Evolutionary conservation across 1,140 invertebrate genomes (phyloP).

Genomic region (Pectinophora gossypiella): DNA sequence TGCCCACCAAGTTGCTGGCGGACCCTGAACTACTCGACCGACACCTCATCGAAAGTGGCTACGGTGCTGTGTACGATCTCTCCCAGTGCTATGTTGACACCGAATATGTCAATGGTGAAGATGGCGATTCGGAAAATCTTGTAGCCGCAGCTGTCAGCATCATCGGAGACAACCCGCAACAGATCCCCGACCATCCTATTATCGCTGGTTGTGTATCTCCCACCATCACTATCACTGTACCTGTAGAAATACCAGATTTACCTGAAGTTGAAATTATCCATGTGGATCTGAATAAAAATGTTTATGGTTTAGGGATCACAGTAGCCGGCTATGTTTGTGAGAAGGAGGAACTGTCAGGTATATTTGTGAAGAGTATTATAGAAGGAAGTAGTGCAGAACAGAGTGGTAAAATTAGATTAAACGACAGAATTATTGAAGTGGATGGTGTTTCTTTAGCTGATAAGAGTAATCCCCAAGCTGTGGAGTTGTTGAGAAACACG

Average conservation of each 20-base stretch:
- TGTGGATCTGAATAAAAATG: constrained; percentile 80
- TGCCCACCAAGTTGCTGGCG: constrained; percentile 87
- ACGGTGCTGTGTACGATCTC: constrained; percentile 68
- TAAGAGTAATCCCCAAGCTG: constrained; percentile 92
- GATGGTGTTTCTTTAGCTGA: constrained; percentile 88
- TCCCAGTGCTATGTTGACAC: constrained; percentile 64
- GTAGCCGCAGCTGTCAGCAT: constrained; percentile 64
- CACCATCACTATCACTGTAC: constrained; percentile 64
- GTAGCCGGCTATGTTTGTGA: constrained; percentile 83
- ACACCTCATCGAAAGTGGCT: constrained; percentile 84
- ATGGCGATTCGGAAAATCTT: constrained; percentile 49
- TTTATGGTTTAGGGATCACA: constrained; percentile 81
- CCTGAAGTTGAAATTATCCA: constrained; percentile 78
- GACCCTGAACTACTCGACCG: constrained; percentile 89
- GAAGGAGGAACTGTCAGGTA: constrained; percentile 92
- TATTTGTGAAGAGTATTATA: constrained; percentile 97
- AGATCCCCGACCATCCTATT: constrained; percentile 64
- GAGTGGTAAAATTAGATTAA: constrained; percentile 91
- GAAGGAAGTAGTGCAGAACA: constrained; percentile 93
- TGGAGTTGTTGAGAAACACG: constrained; percentile 90
- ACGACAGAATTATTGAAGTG: constrained; percentile 94
- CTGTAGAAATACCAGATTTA: constrained; percentile 52
- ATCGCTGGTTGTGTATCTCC: constrained; percentile 57
- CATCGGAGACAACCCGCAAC: constrained; percentile 65
- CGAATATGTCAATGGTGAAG: constrained; percentile 59